Base-by-base conservation (phyloP, 2,888 invertebrate genomes). In the Morpho helenor region DNA sequence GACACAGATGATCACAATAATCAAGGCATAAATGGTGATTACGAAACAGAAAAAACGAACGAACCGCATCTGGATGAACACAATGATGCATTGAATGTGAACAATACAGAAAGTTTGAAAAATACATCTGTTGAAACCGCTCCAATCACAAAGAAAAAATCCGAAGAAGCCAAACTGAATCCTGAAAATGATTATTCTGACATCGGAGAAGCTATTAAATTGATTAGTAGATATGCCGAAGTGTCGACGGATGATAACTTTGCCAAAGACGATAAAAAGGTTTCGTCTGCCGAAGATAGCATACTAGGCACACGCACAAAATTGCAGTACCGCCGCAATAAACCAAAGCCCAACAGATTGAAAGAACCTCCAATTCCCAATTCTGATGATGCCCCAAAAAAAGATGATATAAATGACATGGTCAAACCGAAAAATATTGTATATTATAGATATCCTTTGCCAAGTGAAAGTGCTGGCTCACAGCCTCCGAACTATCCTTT, bases 181-280 rank as follows among this genome's bases (percentile, higher is more conserved):
- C 90, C 90, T 47, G 90, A 90, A 76, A 86, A 79, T 59, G 90
- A 90, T 68, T 90, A 88, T 62, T 83, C 87, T 16, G 87, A 90
- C 63, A 88, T 90, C 52, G 89, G 89, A 61, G 89, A 90, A 76
- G 89, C 90, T 62, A 89, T 90, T 56, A 90, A 89, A 74, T 70
- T 90, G 52, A 90, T 90, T 66, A 90, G 90, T 68, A 79, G 90
- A 63, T 90, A 87, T 69, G 90, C 90, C 44, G 90, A 89, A 74
- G 90, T 90, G 45, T 88, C 88, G 40, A 90, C 90, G 43, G 90
- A 90, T 66, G 90, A 90, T 66, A 87, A 82, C 69, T 90, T 82
- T 73, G 68, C 80, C 65, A 88, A 87, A 79, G 82, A 85, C 66
- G 76, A 80, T 67, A 85, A 81, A 66, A 83, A 80, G 66, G 65